Conservation (phyloP, 2,113 vertebrate species). For the Marcusenius ussheri region DNA sequence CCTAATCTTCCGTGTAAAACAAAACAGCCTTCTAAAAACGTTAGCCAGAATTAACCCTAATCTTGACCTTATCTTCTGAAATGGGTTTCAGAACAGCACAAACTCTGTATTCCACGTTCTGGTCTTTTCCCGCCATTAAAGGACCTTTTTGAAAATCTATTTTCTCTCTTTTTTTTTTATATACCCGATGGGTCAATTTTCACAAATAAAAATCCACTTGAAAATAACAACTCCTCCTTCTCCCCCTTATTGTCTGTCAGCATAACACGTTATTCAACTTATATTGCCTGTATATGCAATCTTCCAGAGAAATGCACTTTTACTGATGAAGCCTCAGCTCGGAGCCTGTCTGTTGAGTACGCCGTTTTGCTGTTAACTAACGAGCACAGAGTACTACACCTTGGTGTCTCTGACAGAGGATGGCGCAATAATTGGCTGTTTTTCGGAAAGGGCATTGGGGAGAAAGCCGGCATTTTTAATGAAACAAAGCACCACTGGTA, state of each 20-base stretch:
- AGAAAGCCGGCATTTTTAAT: slow-evolving; percentile 10
- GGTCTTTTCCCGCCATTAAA: neutral
- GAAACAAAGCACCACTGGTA: slow-evolving; percentile 2
- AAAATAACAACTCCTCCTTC: neutral
- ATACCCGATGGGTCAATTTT: neutral
- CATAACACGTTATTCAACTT: neutral
- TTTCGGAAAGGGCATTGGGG: neutral
- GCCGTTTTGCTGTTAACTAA: neutral
- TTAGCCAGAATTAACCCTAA: slow-evolving; percentile 10
- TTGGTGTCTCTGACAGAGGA: neutral
- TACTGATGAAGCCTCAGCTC: neutral
- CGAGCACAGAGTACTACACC: neutral
- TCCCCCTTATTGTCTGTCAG: neutral
- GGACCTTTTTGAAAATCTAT: neutral
- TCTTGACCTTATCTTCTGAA: neutral
- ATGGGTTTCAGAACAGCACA: neutral
- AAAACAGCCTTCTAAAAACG: neutral
- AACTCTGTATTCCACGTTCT: neutral
- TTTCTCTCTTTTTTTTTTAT: neutral
- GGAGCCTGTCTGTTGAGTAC: neutral
- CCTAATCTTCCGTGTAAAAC: neutral
- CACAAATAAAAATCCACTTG: slow-evolving; percentile 9
- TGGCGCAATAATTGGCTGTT: slow-evolving; percentile 15
- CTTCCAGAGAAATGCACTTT: neutral
- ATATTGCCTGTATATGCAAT: slow-evolving; percentile 2